phyloP scores from a whole-genome alignment of 2,797 vertebrate species.

The Oreortyx pictus region DNA sequence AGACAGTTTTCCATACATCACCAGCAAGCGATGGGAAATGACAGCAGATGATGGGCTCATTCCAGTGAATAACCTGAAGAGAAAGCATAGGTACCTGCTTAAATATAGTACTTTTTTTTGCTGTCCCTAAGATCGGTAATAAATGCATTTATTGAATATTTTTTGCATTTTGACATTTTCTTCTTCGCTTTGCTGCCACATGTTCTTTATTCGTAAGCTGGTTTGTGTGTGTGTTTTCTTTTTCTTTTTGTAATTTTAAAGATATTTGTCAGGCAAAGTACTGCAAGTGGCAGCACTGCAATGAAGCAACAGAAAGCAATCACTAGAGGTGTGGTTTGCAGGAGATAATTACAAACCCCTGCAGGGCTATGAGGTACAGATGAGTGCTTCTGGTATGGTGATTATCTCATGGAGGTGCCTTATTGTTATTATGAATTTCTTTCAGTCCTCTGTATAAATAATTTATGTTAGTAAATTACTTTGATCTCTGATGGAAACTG shows the following conservation, averaged over 20 bases:
- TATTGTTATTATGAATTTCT: conserved; percentile 78
- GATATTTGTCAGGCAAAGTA: conserved; percentile 27
- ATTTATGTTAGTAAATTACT: conserved; percentile 81
- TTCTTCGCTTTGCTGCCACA: neutral
- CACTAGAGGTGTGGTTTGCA: conserved; percentile 67
- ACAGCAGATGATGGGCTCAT: neutral
- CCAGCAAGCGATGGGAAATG: neutral
- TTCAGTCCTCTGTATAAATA: conserved; percentile 73
- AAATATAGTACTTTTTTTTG: neutral
- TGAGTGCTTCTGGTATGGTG: conserved; percentile 70
- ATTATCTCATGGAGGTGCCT: conserved; percentile 79
- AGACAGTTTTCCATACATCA: conserved; percentile 11
- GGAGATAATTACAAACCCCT: conserved; percentile 74
- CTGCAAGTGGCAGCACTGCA: neutral
- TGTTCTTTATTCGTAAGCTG: neutral
- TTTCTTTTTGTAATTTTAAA: neutral
- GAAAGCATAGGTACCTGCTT: neutral
- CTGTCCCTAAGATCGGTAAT: neutral
- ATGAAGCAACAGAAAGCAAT: conserved; percentile 49
- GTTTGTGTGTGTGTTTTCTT: neutral
- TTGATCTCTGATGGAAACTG: conserved; percentile 78
- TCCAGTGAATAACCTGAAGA: neutral
- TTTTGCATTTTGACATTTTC: neutral
- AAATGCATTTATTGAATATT: neutral
- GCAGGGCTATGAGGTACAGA: conserved; percentile 65